Evolutionary conservation across 2,888 invertebrate genomes (phyloP), one percentile per base, ranked within the genome.

Genomic region (Anorthoa munda): DNA sequence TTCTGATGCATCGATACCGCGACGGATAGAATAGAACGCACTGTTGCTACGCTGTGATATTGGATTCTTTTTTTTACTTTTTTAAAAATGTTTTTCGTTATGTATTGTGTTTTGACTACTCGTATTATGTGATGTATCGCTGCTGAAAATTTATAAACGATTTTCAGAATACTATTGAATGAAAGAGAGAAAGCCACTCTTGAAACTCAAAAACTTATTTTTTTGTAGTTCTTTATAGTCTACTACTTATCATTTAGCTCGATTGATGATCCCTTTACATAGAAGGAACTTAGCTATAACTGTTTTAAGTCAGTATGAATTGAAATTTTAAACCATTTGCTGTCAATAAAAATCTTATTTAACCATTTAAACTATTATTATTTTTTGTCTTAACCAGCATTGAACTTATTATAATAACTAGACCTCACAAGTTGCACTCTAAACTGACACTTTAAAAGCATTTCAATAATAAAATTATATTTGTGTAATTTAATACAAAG

Each of bases 1-100:
- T 92, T 91, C 90, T 70, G 72, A 90, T 90, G 87, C 85, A 84
- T 87, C 88, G 90, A 92, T 91, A 91, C 89, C 88, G 87, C 71
- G 72, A 80, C 83, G 79, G 90, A 92, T 90, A 84, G 87, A 68
- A 75, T 79, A 81, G 55, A 75, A 68, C 58, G 71, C 76, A 68
- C 45, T 68, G 67, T 71, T 51, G 39, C 48, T 61, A 26, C 4
- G 50, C 59, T 72, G 81, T 68, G 55, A 26, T 83, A 50, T 48
- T 66, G 31, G 45, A 7, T 56, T 39, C 39, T 21, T 58, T 46
- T 18, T 31, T 58, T 48, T 18, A 17, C 15, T 13, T 50, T 21
- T 46, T 39, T 50, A 53, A 9, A n/a, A 55, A 9, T 39, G 11
- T 18, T 51, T 23, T 0, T 50, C 23, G 5, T 7, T 21, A 17